A percentile compares a stretch with the other conserved stretches of the same genome.
These are phyloP conservation scores for Eriosoma lanigerum DNA, from an alignment of 1,140 invertebrate genomes.

Conservation along the genomic window DNA sequence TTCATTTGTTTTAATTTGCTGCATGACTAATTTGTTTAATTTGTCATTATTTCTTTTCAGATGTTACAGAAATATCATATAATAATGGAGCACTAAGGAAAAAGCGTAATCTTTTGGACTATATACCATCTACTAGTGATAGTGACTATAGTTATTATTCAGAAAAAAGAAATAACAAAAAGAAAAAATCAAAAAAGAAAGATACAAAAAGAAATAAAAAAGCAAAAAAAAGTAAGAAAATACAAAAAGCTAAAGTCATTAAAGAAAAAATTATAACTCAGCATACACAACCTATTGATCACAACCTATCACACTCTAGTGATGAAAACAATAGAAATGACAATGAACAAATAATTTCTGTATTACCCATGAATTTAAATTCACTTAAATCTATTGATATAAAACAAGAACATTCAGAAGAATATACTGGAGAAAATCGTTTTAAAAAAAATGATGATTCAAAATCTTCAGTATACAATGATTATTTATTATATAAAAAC, in stretches of 20 bases:
- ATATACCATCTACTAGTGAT: constrained; percentile 15
- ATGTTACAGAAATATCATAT: constrained; percentile 12
- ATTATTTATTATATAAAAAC: constrained; percentile 9
- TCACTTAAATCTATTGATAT: background rate
- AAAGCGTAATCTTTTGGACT: background rate
- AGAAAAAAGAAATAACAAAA: constrained; percentile 3
- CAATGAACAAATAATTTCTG: background rate
- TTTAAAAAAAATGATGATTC: background rate
- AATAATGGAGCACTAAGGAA: constrained; percentile 10
- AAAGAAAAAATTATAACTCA: background rate
- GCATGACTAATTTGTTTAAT: background rate
- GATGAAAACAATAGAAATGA: background rate
- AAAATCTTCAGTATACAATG: background rate
- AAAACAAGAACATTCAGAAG: background rate
- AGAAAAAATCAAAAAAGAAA: constrained; percentile 19
- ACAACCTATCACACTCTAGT: background rate
- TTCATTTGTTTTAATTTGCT: no score
- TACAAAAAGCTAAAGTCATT: background rate
- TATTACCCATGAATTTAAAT: background rate
- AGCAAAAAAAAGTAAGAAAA: constrained; percentile 2
- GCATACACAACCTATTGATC: background rate
- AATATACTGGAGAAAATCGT: background rate
- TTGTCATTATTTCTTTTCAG: background rate
- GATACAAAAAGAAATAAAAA: background rate
- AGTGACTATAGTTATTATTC: constrained; percentile 31